phyloP scores from a whole-genome alignment of 1,140 invertebrate species.

The Lysiphlebus fabarum region DNA sequence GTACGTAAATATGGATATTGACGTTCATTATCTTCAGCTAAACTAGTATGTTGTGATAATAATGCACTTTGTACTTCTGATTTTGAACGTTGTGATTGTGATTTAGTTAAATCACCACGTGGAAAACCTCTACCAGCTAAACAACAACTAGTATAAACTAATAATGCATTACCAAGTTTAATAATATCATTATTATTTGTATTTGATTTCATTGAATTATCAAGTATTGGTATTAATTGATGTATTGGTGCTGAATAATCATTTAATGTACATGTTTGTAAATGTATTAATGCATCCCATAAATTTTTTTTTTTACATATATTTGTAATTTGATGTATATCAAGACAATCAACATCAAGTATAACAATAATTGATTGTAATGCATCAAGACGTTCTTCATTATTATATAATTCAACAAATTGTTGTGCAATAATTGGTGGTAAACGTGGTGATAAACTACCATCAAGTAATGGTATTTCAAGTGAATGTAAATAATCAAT shows the following conservation, averaged over 20 bases:
- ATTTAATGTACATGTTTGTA: slow-evolving; percentile 79
- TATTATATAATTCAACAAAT: slow-evolving; percentile 62
- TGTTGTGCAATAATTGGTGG: slow-evolving; percentile 68
- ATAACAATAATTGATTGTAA: slow-evolving; percentile 80
- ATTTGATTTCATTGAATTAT: slow-evolving; percentile 42
- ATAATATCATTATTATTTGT: slow-evolving; percentile 49
- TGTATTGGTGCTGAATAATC: slow-evolving; percentile 84
- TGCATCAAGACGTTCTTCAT: slow-evolving; percentile 57
- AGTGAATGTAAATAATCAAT: slow-evolving; percentile 54
- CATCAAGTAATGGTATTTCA: slow-evolving; percentile 56
- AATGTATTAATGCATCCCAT: slow-evolving; percentile 85
- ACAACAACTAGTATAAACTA: slow-evolving; percentile 92
- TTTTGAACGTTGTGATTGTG: slow-evolving; percentile 67
- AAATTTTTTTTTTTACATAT: slow-evolving; percentile 75
- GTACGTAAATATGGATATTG: slow-evolving; percentile 78
- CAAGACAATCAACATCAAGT: slow-evolving; percentile 78
- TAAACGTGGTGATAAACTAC: slow-evolving; percentile 52
- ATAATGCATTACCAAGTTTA: slow-evolving; percentile 80
- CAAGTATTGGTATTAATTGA: slow-evolving; percentile 66
- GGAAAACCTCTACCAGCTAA: slow-evolving; percentile 89
- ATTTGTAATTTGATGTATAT: slow-evolving; percentile 84
- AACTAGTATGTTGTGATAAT: slow-evolving; percentile 67
- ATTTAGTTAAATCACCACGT: slow-evolving; percentile 76
- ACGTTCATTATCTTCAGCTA: slow-evolving; percentile 64
- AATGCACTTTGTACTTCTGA: slow-evolving; percentile 68